Base-by-base conservation (phyloP, 2,113 vertebrate genomes). In the Eolophus roseicapilla region DNA sequence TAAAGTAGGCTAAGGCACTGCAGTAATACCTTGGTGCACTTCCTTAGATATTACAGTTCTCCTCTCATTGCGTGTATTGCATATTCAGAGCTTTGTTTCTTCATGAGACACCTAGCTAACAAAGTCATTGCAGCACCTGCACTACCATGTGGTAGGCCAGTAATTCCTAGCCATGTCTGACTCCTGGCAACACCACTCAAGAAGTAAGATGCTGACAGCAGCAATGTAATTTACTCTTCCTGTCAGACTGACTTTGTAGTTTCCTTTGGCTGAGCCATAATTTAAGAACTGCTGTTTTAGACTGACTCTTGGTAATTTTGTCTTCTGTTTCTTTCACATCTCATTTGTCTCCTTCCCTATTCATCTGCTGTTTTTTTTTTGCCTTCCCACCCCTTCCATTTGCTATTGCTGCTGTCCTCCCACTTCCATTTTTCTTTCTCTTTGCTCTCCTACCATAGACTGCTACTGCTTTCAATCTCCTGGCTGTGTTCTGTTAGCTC, bases 351-450 rank as follows among this genome's bases (percentile, higher is more conserved):
- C 68, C 64, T 93, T 91, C 75, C 13, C 46, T 90, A 57, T 76
- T 96, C 65, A 85, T 94, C 49, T 79, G 31, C 57, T 90, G 28
- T 53, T 49, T 89, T 57, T 89, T 92, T 67, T 92, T 67, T 95
- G 67, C 53, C 78, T 96, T 91, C 85, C 94, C 67, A 85, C 84
- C 85, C 71, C 27, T 91, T 86, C 90, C 75, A 79, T 94, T 92
- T 94, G 86, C 46, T 94, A 9, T 65, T 2, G 29, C 53, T 94
- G 92, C 93, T 90, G 53, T 93, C 94, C 87, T 94, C 89, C 90
- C 71, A 86, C 93, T 88, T 95, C 84, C 63, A 93, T 88, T 96
- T 96, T 95, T 80, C 63, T 90, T 95, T 67, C 77, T 81, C 55
- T 78, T 91, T 93, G 25, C 79, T 88, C 6, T 92, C 67, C 37